Percentiles rank a stretch among this genome's conserved stretches.
phyloP scores from a whole-genome alignment of 2,797 vertebrate genomes.

The Dendrocincla tyrannina region DNA sequence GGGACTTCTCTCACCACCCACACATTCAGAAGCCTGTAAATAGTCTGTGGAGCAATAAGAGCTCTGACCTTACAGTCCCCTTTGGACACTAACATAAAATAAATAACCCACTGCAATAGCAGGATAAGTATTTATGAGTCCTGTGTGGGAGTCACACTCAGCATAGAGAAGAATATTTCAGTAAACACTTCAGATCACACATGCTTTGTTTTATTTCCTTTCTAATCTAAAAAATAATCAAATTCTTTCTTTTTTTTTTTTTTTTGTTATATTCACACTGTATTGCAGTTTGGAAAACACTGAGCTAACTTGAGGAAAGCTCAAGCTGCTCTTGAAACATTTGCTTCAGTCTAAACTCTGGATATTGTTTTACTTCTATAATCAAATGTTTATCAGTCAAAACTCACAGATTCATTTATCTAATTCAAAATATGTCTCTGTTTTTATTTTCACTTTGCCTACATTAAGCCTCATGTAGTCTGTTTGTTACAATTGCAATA shows the following conservation, averaged over 20 bases:
- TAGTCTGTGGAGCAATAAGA: background rate
- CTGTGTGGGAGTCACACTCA: background rate
- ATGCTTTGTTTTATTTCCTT: conserved; percentile 23
- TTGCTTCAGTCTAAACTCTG: background rate
- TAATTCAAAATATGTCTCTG: conserved; percentile 6
- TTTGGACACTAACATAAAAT: background rate
- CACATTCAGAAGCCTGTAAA: conserved; percentile 17
- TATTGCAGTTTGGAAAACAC: conserved; percentile 2
- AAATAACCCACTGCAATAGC: conserved; percentile 27
- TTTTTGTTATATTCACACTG: background rate
- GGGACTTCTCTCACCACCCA: background rate
- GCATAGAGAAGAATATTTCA: conserved; percentile 10
- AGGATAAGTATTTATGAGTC: conserved; percentile 21
- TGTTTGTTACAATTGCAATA: background rate
- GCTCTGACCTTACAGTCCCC: background rate
- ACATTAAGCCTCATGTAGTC: background rate
- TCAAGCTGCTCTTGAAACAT: conserved; percentile 12
- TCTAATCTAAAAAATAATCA: background rate
- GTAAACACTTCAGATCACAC: background rate
- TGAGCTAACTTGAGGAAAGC: background rate
- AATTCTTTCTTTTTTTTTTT: background rate
- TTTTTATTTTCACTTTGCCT: conserved; percentile 7
- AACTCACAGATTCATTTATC: background rate
- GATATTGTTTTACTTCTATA: background rate
- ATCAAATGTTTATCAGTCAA: conserved; percentile 28